Evolutionary conservation across 2,888 invertebrate genomes (phyloP).

Genomic region (Metellina segmentata): DNA sequence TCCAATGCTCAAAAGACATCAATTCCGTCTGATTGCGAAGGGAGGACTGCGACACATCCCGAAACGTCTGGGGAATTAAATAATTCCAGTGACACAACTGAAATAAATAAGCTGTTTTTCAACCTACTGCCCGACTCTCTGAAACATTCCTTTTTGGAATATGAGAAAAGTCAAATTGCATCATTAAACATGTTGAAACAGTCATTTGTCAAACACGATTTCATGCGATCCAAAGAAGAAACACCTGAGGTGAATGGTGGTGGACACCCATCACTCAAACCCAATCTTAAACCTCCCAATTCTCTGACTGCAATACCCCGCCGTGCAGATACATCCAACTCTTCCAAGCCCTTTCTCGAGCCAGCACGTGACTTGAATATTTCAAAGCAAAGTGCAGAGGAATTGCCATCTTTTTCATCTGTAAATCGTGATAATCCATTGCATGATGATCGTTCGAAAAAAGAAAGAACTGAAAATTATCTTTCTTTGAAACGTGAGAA

Average conservation of each 20-base stretch:
- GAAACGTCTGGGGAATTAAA: too few species aligned
- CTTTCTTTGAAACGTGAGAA: neutral
- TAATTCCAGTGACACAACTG: too few species aligned
- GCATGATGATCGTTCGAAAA: too few species aligned
- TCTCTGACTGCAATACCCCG: too few species aligned
- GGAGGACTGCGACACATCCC: too few species aligned
- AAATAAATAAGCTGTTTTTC: neutral
- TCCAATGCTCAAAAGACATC: neutral
- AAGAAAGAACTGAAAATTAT: neutral
- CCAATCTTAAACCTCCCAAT: neutral
- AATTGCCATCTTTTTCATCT: too few species aligned
- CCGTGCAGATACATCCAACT: too few species aligned
- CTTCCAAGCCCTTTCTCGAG: too few species aligned
- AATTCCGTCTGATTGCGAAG: too few species aligned
- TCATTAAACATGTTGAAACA: conserved; percentile 39
- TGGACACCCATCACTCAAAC: neutral
- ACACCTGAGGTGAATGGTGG: neutral
- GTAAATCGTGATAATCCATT: too few species aligned
- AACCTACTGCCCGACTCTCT: conserved; percentile 25
- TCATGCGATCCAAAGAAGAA: neutral
- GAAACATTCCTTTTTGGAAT: conserved; percentile 15
- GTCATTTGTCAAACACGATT: conserved; percentile 35
- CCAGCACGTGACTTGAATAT: too few species aligned
- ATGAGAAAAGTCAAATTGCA: conserved; percentile 22
- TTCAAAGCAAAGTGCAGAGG: too few species aligned